Evolutionary conservation across 2,797 vertebrate species (phyloP), one percentile per base, ranked within the genome.

Genomic region (Labeo calbasu): DNA sequence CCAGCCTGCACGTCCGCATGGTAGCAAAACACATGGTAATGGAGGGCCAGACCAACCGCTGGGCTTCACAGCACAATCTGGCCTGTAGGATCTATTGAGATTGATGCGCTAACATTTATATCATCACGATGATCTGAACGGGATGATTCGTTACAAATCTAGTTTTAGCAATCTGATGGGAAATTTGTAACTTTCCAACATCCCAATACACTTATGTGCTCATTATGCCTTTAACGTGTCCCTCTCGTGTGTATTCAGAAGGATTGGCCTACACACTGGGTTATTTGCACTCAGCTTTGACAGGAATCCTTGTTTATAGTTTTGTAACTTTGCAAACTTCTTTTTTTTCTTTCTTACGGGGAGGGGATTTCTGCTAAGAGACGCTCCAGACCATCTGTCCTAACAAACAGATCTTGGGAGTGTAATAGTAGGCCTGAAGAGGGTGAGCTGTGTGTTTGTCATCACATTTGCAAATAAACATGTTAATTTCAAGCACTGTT

Each of bases 401-500:
- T 81, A 81, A 79, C 55, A 85, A 82, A 76, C 84, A 72, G 84
- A 85, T 72, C 66, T 53, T 40, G 5, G 12, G 76, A 63, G 73
- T 55, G 50, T 65, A 21, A 15, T 48, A 72, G 28, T 40, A 48
- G 40, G 43, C 51, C 48, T 53, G 66, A 51, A 55, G 14, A 66
- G 83, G 66, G 53, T 63, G 43, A 51, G 65, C 68, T 79, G 19
- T 72, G 72, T 85, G n/a, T 86, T 86, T 87, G 84, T 87, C 84
- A 84, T 25, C 82, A 69, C 70, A 51, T 75, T 55, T 83, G 36
- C 87, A 87, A 82, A 81, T 77, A 70, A 86, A 76, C 78, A 75
- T 82, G 43, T 50, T 77, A 81, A 86, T 88, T 86, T 86, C 72
- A 85, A 84, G 84, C 57, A 63, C 73, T 71, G 80, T 65, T 68